Evolutionary conservation across 2,888 invertebrate genomes (phyloP), one percentile per base, ranked within the genome.

Genomic region (Ligdia adustata): DNA sequence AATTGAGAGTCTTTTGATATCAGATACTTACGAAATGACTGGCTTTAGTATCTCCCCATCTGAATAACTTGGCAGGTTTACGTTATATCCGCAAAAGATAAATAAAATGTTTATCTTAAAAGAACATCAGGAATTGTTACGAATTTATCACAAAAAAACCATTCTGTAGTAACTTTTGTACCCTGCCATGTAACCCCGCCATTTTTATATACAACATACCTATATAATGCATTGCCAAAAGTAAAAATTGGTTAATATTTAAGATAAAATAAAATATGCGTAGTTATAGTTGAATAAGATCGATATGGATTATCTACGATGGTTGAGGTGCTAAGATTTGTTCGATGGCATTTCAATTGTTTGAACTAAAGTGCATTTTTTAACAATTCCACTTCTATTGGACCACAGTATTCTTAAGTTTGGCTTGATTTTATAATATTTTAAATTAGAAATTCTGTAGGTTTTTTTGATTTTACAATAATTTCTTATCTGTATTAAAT

Each of bases 281-380:
- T 45, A 46, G 46, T 48, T 15, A 31, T 22, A 7, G 48, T 22
- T 77, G 74, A 71, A 72, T 68, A 76, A 70, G 69, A 63, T 68
- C 70, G 59, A 58, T 76, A 80, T 73, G 69, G 62, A 73, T 70
- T 72, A 66, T 67, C 57, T 9, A 55, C 51, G 60, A 72, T 68
- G 24, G 66, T 67, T 57, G 64, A 73, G 84, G 82, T 84, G 86
- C 84, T 86, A 79, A 67, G 66, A 49, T 34, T 16, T 57, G 52
- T 53, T n/a, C n/a, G 35, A 6, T 57, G 56, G 72, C 68, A 70
- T 75, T 72, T 72, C 44, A 41, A 57, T 42, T 9, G n/a, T 22
- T n/a, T 16, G 7, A 27, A 40, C 42, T 22, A 38, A 44, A 45
- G 34, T 47, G 56, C 52, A 53, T 53, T 56, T 22, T 4, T n/a